Percentiles rank a stretch among this genome's conserved stretches.
phyloP scores from a whole-genome alignment of 2,888 invertebrate species.

The Drosophila lacicola region DNA sequence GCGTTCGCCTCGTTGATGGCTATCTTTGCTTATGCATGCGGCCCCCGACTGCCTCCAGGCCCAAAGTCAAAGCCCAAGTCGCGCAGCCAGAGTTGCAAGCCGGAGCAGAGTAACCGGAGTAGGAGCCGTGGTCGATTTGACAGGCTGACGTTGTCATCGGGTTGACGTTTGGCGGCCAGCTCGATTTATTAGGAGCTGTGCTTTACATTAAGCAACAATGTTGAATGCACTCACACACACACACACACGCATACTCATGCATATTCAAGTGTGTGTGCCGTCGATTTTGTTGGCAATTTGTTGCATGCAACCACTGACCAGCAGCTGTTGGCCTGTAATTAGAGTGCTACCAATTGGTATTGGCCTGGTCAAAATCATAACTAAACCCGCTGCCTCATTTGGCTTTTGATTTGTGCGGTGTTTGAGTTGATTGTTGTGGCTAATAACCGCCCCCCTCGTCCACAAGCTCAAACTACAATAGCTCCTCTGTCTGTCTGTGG shows the following conservation, averaged over 20 bases:
- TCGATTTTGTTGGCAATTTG: constrained; percentile 48
- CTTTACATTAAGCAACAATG: constrained; percentile 25
- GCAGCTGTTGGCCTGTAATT: constrained; percentile 55
- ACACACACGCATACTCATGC: neutral
- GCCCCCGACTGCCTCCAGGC: constrained; percentile 38
- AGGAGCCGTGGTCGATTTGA: constrained; percentile 23
- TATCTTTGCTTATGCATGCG: constrained; percentile 75
- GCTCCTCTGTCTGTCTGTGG: constrained; percentile 27
- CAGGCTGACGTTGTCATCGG: constrained; percentile 43
- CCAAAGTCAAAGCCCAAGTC: neutral
- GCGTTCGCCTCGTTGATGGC: constrained; percentile 74
- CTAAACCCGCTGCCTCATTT: constrained; percentile 32
- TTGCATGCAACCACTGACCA: constrained; percentile 50
- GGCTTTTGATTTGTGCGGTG: constrained; percentile 47
- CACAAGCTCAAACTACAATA: constrained; percentile 2
- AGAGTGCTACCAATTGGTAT: constrained; percentile 42
- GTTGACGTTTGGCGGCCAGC: constrained; percentile 38
- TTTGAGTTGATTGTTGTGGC: constrained; percentile 55
- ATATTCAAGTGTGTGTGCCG: neutral
- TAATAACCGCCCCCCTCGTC: constrained; percentile 10
- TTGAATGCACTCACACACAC: neutral
- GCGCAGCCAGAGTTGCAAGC: neutral
- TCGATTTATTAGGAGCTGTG: constrained; percentile 50
- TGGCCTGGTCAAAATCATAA: constrained; percentile 49
- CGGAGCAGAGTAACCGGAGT: neutral